Conservation (phyloP, 2,888 invertebrate species). For the Aplocera efformata region DNA sequence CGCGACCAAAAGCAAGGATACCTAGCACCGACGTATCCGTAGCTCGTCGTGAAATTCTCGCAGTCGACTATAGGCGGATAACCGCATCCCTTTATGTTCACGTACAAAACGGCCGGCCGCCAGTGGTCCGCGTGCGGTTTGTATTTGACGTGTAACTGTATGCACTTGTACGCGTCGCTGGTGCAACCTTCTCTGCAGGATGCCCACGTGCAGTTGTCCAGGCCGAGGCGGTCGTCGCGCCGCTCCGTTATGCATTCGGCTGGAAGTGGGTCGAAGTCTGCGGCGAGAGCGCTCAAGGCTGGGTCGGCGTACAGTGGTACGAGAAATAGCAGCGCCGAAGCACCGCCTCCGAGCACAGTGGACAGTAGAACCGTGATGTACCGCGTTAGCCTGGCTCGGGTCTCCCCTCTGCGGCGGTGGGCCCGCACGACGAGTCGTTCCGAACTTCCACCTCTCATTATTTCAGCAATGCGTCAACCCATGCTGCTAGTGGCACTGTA, state of each 20-base stretch:
- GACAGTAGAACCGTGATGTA: slow-evolving; percentile 70
- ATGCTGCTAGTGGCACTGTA: slow-evolving; percentile 49
- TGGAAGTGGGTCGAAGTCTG: slow-evolving; percentile 87
- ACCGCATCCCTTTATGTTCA: slow-evolving; percentile 92
- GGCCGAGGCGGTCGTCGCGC: slow-evolving; percentile 85
- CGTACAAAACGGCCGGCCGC: slow-evolving; percentile 83
- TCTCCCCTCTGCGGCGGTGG: slow-evolving; percentile 59
- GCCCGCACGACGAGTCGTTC: slow-evolving; percentile 68
- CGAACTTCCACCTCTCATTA: slow-evolving; percentile 74
- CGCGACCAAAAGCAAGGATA: slow-evolving; percentile 86
- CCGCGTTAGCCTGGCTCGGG: slow-evolving; percentile 66
- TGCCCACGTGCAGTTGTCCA: slow-evolving; percentile 90
- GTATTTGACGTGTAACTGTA: slow-evolving; percentile 84
- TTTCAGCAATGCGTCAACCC: slow-evolving; percentile 68
- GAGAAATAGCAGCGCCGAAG: slow-evolving; percentile 71
- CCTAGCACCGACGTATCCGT: slow-evolving; percentile 84
- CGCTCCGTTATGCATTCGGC: slow-evolving; percentile 87
- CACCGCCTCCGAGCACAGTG: slow-evolving; percentile 67
- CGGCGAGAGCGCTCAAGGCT: slow-evolving; percentile 82
- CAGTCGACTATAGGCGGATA: slow-evolving; percentile 90
- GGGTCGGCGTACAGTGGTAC: slow-evolving; percentile 76
- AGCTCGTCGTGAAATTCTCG: slow-evolving; percentile 85
- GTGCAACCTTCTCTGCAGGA: slow-evolving; percentile 91
- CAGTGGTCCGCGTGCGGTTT: slow-evolving; percentile 71
- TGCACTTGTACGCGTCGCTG: slow-evolving; percentile 86